phyloP scores from a whole-genome alignment of 1,140 invertebrate genomes.

The Pseudomyrmex dendroicus region DNA sequence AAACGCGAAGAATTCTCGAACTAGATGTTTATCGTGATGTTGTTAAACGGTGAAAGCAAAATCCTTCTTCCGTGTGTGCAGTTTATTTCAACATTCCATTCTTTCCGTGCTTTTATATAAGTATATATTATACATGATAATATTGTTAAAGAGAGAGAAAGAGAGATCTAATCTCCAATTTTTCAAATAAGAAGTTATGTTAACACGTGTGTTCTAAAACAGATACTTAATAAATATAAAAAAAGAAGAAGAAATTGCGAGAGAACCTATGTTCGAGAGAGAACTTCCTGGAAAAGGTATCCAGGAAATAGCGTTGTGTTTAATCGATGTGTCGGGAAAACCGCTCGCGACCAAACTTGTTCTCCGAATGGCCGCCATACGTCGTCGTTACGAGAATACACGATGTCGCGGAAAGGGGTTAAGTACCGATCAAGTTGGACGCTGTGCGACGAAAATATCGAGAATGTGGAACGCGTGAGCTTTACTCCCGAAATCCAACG shows the following conservation, averaged over 20 bases:
- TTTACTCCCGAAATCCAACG: slow-evolving; percentile 71
- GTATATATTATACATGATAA: no score
- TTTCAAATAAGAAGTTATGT: no score
- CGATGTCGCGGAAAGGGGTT: slow-evolving; percentile 67
- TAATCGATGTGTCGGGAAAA: slow-evolving; percentile 68
- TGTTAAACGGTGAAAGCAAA: slow-evolving; percentile 74
- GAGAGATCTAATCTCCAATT: no score
- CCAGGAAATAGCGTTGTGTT: slow-evolving; percentile 53
- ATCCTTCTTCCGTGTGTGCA: slow-evolving; percentile 59
- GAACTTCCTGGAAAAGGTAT: slow-evolving; percentile 13
- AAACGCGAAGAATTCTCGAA: slow-evolving; percentile 44
- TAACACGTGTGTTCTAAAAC: no score
- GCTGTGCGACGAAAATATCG: slow-evolving; percentile 75
- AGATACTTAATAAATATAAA: no score
- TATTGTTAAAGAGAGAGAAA: no score
- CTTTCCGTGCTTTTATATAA: no score
- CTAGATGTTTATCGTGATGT: slow-evolving; percentile 43
- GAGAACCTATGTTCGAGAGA: no score
- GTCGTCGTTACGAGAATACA: not conserved
- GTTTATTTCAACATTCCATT: not conserved
- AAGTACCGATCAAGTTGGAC: slow-evolving; percentile 70
- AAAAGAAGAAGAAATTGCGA: no score
- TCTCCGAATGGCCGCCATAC: not conserved
- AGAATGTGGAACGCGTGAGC: slow-evolving; percentile 72
- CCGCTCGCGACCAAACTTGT: not conserved